Percentiles rank a stretch among this genome's conserved stretches.
Evolutionary conservation across 2,888 invertebrate genomes (phyloP).

Genomic region (Microplitis manilae): DNA sequence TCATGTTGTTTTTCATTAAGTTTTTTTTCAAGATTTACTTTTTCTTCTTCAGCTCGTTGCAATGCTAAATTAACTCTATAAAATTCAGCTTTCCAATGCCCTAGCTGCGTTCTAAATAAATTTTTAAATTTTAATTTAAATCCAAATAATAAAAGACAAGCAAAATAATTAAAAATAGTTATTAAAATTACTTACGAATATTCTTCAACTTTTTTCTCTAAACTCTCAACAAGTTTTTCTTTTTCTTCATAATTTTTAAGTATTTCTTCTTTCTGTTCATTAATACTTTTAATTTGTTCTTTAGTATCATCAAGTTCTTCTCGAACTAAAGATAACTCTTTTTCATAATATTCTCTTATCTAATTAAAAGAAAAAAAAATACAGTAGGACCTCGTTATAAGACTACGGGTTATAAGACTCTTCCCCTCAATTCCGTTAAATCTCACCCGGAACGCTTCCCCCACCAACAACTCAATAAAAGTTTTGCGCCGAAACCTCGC

Average conservation of each 20-base stretch:
- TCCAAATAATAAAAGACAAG: background rate
- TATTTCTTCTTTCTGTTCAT: slow-evolving; percentile 38
- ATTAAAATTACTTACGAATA: slow-evolving; percentile 41
- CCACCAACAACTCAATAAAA: too few relatives aligned
- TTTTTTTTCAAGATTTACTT: slow-evolving; percentile 25
- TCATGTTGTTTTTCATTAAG: slow-evolving; percentile 32
- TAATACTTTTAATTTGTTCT: slow-evolving; percentile 28
- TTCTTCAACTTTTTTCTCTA: slow-evolving; percentile 37
- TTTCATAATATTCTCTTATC: slow-evolving; percentile 37
- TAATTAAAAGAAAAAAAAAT: slow-evolving; percentile 28
- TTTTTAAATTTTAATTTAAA: background rate
- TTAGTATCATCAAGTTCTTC: slow-evolving; percentile 29
- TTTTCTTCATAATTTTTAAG: slow-evolving; percentile 24
- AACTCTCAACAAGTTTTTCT: slow-evolving; percentile 21
- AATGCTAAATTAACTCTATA: slow-evolving; percentile 27
- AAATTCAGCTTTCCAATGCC: slow-evolving; percentile 32
- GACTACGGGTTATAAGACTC: too few relatives aligned
- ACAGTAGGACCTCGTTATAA: too few relatives aligned
- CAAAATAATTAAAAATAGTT: slow-evolving; percentile 10
- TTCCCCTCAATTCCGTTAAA: too few relatives aligned
- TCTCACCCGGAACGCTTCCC: too few relatives aligned
- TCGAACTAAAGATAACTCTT: slow-evolving; percentile 17
- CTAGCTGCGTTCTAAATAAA: slow-evolving; percentile 34
- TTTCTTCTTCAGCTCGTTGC: slow-evolving; percentile 31
- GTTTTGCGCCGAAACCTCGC: too few relatives aligned